Percentiles rank a stretch among this genome's conserved stretches.
Conservation (phyloP, 2,113 vertebrate genomes). For the Eolophus roseicapilla region DNA sequence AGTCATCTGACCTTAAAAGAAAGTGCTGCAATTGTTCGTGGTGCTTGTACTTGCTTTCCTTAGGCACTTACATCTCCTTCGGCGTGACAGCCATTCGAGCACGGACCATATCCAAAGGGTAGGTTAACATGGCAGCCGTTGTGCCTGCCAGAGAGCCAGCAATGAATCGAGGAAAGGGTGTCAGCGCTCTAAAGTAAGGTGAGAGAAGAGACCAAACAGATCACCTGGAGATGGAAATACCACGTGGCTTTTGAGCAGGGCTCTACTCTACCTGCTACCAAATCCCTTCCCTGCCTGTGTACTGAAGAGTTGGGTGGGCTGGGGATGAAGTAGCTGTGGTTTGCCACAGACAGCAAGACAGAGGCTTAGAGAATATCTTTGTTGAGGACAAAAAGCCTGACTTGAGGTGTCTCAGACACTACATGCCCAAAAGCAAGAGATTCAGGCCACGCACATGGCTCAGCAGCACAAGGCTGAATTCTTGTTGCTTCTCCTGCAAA, state of each 20-base stretch:
- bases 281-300: background rate
- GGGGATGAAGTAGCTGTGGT: background rate
- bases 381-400: background rate
- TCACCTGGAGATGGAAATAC: background rate
- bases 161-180: constrained; percentile 88
- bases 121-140: constrained; percentile 90
- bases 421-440: background rate
- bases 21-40: background rate
- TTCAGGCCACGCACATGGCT: background rate
- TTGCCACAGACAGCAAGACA: background rate
- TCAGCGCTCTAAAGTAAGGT: constrained; percentile 78
- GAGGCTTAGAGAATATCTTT: background rate
- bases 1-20: background rate
- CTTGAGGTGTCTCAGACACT: background rate
- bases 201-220: background rate
- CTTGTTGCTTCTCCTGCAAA: background rate
- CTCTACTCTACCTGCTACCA: background rate
- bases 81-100: constrained; percentile 97
- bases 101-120: constrained; percentile 97
- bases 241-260: background rate
- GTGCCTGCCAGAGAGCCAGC: constrained; percentile 91
- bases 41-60: background rate
- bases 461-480: background rate
- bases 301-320: background rate
- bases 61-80: constrained; percentile 92